These are phyloP conservation scores for Isaurus tuberculatus DNA, from an alignment of 92 coral and sea anemone genomes.

Conservation along the genomic window DNA sequence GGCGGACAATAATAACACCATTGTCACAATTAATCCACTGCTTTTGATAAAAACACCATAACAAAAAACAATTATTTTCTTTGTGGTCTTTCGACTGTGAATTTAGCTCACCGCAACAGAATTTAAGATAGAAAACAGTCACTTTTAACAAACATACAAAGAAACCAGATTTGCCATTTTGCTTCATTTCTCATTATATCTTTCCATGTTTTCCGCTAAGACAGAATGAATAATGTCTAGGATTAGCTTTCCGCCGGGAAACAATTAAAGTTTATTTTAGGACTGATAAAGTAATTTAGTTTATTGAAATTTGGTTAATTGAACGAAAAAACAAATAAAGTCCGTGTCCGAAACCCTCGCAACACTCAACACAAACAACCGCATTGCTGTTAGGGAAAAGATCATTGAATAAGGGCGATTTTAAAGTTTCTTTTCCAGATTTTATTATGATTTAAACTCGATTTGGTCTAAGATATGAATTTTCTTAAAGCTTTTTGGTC, in stretches of 20 bases:
- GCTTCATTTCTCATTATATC: background rate
- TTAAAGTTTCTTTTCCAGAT: background rate
- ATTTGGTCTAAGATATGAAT: too few relatives aligned
- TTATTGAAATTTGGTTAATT: constrained; percentile 6
- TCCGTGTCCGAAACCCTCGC: background rate
- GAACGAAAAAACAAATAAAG: background rate
- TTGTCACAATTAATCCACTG: constrained; percentile 7
- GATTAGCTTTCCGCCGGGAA: background rate
- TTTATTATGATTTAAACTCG: background rate
- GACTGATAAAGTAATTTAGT: background rate
- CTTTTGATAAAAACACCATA: constrained; percentile 28
- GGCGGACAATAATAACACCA: constrained; percentile 14
- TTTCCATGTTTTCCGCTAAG: background rate
- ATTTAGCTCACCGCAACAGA: background rate
- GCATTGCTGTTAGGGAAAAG: background rate
- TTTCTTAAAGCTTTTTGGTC: background rate
- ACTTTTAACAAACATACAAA: too few relatives aligned
- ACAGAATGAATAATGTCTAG: background rate
- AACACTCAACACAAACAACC: background rate
- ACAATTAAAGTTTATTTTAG: constrained; percentile 3
- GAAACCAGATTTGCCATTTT: background rate
- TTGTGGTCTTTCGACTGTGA: constrained; percentile 9
- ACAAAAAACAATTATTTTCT: constrained; percentile 37
- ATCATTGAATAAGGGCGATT: too few relatives aligned
- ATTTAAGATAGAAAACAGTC: background rate